Base-by-base conservation (phyloP, 1,140 invertebrate genomes). In the Hydropsyche tenuis region DNA sequence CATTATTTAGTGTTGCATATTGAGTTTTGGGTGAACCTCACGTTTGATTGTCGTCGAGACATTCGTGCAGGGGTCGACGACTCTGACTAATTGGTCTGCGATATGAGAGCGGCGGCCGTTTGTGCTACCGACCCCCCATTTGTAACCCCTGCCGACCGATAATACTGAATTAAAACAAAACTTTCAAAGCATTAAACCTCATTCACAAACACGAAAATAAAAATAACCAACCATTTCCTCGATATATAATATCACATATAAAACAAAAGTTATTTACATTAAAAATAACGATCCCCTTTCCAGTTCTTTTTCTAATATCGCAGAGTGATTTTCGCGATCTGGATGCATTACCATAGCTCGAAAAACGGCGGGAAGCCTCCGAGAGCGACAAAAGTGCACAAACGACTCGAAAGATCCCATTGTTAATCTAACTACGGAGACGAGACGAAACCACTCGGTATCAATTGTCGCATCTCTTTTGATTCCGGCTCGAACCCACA, bases 381-480 rank as follows among this genome's bases (percentile, higher is more conserved):
- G 3, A 37, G 9, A 3, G 30, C 30, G 9, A 37, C 3, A n/a
- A n/a, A n/a, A n/a, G n/a, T n/a, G n/a, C n/a, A n/a, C n/a, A 37
- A 37, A 37, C 30, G 30, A 37, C 30, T 37, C 25, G 48, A 56
- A 70, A 70, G 68, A 56, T 70, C 48, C 68, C 51, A 22, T 70
- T 70, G 68, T 70, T 56, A 70, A 70, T 70, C 68, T 56, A 70
- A 70, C 68, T 70, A 56, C 48, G 68, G 3, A 37, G 30, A 23
- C 56, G 30, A 70, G 68, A 70, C 48, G 68, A 70, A 70, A 27
- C 68, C 68, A 70, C 68, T 70, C 68, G 14, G 68, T 70, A 70
- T 70, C 68, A 70, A 70, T 70, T 70, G 68, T 70, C 68, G 25
- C 51, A 70, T 70, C 68, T 70, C 68, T 56, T 70, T 70, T 56